Evolutionary conservation across 1,140 invertebrate genomes (phyloP).

Genomic region (Philotrypesis tridentata): DNA sequence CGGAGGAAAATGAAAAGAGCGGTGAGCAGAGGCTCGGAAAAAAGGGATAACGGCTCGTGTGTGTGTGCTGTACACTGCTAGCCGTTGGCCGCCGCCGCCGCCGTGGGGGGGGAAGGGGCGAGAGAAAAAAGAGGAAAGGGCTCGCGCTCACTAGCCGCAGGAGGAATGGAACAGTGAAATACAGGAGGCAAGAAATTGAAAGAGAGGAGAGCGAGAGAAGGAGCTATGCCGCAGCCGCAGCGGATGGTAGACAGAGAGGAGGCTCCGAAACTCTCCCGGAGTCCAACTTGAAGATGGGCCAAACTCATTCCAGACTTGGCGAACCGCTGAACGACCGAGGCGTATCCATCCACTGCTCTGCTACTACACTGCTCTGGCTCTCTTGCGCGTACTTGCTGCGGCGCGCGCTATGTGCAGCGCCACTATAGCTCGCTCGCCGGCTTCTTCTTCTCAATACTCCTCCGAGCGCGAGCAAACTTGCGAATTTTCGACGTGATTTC

Average conservation of each 20-base stretch:
- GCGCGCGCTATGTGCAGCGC: not conserved
- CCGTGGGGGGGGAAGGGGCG: not conserved
- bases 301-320: slow-evolving; percentile 63
- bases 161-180: slow-evolving; percentile 14
- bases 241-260: not conserved
- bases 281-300: slow-evolving; percentile 60
- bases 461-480: slow-evolving; percentile 16
- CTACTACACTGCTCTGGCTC: slow-evolving; percentile 9
- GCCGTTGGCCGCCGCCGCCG: too few species aligned
- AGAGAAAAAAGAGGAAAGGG: too few species aligned
- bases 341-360: slow-evolving; percentile 20
- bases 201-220: not conserved
- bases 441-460: slow-evolving; percentile 10
- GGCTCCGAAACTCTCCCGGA: slow-evolving; percentile 34
- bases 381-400: not conserved
- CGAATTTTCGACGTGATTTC: slow-evolving; percentile 46
- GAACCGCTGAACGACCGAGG: slow-evolving; percentile 53
- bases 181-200: slow-evolving; percentile 40
- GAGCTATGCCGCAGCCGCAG: not conserved
- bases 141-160: too few species aligned
- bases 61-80: too few species aligned
- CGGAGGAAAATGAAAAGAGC: slow-evolving; percentile 13
- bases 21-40: not conserved
- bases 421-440: slow-evolving; percentile 14
- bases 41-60: slow-evolving; percentile 16